Evolutionary conservation across 2,797 vertebrate genomes (phyloP).

Genomic region (Bovichtus variegatus): DNA sequence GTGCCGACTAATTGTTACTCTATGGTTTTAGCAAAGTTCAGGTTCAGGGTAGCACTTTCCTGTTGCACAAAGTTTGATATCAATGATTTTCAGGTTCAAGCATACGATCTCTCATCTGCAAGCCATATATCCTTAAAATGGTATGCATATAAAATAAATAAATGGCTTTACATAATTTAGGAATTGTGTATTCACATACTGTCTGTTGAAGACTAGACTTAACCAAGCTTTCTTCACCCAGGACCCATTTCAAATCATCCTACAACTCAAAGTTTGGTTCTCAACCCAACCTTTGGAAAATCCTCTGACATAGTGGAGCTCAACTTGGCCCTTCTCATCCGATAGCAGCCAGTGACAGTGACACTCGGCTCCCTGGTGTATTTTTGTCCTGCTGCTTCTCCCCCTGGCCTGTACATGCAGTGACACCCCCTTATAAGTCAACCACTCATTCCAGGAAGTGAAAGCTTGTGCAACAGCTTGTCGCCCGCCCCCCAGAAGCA

Average conservation of each 20-base stretch:
- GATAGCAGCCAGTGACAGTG: conserved; percentile 62
- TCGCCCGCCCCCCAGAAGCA: conserved; percentile 24
- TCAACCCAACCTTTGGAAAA: conserved; percentile 23
- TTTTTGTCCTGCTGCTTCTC: conserved; percentile 71
- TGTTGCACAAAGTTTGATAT: too few relatives aligned
- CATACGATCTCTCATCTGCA: too few relatives aligned
- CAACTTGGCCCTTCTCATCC: conserved; percentile 59
- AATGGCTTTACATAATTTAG: too few relatives aligned
- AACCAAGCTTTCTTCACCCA: too few relatives aligned
- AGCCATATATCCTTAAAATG: too few relatives aligned
- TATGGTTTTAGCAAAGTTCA: too few relatives aligned
- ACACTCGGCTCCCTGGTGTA: conserved; percentile 73
- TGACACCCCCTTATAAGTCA: conserved; percentile 77
- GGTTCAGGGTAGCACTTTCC: too few relatives aligned
- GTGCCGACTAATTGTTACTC: too few relatives aligned
- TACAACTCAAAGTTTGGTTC: background rate
- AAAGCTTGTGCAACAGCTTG: conserved; percentile 56
- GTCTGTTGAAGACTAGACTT: too few relatives aligned
- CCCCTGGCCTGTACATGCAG: conserved; percentile 43
- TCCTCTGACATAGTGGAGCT: conserved; percentile 18
- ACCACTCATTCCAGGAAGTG: conserved; percentile 72
- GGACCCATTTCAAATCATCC: background rate
- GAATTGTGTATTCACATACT: too few relatives aligned
- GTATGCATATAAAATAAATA: too few relatives aligned
- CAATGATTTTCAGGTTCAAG: too few relatives aligned